Evolutionary conservation across 2,797 vertebrate species (phyloP), one percentile per base, ranked within the genome.

Genomic region (Hypotaenidia okinawae): DNA sequence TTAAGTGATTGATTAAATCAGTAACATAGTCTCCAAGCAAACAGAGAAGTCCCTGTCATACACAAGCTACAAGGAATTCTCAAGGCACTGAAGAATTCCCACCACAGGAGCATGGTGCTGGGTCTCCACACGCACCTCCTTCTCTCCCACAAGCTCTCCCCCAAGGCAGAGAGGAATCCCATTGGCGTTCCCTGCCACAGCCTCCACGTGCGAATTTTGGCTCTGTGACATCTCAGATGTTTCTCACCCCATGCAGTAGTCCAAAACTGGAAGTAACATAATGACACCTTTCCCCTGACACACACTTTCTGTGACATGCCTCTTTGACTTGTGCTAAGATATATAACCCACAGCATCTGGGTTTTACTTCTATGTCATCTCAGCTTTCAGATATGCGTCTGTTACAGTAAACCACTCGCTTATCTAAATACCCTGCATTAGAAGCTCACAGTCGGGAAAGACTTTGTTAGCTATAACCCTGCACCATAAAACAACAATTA

Each of bases 401-500:
- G 14, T 69, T 79, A 77, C 16, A 74, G 28, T 54, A 90, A 96
- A 89, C 32, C 25, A 81, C 13, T 89, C 49, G 30, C 63, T 90
- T 92, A 92, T 82, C 86, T 82, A 49, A 93, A 86, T 83, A 47
- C n/a, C 81, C 77, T 87, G 14, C 43, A 32, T 74, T 58, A 82
- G 57, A 79, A 79, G 32, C 49, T 95, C 24, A 19, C 25, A 92
- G 67, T 37, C 7, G 0, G 43, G 59, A 93, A 94, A 88, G 32
- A 68, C 35, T 73, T 67, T 64, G 57, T 57, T 78, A 87, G 57
- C 33, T 77, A 39, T 43, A 94, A 79, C 12, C 30, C 78, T 43
- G 54, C 33, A 41, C 88, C 89, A 47, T 62, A 86, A 93, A 95
- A 67, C 59, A 96, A 90, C 37, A 93, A 89, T 91, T 94, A 96